Evolutionary conservation across 2,888 invertebrate species (phyloP), one percentile per base, ranked within the genome.

Genomic region (Metellina segmentata): DNA sequence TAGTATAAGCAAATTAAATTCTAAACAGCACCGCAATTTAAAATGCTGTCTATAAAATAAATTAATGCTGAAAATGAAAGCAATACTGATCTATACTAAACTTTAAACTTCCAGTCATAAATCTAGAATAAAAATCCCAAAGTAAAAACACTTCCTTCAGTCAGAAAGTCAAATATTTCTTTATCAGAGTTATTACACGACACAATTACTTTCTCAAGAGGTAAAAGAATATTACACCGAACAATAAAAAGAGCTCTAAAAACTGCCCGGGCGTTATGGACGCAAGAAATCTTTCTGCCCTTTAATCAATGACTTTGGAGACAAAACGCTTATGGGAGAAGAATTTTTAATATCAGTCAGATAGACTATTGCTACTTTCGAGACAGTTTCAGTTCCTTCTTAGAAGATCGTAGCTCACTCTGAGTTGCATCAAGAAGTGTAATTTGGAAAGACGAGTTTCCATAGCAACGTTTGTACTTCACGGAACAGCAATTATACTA

Each of bases 221-320:
- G 61, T 16, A 61, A 61, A 61, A 61, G 61, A 61, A 61, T 61
- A 77, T 51, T 49, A 77, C n/a, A 49, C 8, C 75, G 7, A 7
- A 9, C 16, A 77, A 77, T 13, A 48, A 75, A 48, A 77, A 20
- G n/a, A 7, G 11, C 16, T 9, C 9, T n/a, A 34, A 75, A 75
- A 34, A 48, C 34, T 34, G 61, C 16, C 9, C 61, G 13, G 61
- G 13, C 61, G 9, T 61, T 61, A 61, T 61, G 11, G 61, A 13
- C 9, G 9, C 51, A 1, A n/a, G 49, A 52, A n/a, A 78, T 16
- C 6, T 16, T n/a, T 19, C 72, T n/a, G 19, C 6, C 77, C 52
- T 87, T 87, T 87, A 87, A 87, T 87, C 86, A 87, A 52, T 75
- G 77, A 83, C 20, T 77, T 83, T 20, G 34, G 53, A 74, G n/a